Percentiles rank a stretch among this genome's conserved stretches.
phyloP scores from a whole-genome alignment of 2,888 invertebrate genomes.

The Ophion costatus region DNA sequence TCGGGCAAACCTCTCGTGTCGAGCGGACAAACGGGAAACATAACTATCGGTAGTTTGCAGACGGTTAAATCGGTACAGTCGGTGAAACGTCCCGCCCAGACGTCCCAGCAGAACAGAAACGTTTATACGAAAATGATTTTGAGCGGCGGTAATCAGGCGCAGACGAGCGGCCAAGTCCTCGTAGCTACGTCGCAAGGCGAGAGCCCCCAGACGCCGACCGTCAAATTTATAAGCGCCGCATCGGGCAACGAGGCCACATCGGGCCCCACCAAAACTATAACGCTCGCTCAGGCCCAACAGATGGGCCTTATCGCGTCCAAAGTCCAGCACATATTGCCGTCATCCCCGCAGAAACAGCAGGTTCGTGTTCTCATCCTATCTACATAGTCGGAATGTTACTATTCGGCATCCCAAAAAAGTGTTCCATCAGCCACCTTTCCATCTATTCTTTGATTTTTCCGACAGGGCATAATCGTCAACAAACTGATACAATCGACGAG shows the following conservation, averaged over 20 bases:
- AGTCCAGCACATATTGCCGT: constrained; percentile 83
- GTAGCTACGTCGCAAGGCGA: constrained; percentile 80
- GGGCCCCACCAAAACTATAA: constrained; percentile 86
- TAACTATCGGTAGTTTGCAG: constrained; percentile 78
- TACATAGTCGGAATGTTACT: background rate
- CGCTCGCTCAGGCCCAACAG: constrained; percentile 87
- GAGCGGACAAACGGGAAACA: constrained; percentile 78
- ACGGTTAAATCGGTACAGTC: constrained; percentile 78
- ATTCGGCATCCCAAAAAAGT: background rate
- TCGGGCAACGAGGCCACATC: constrained; percentile 76
- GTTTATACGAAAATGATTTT: constrained; percentile 83
- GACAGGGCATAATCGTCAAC: constrained; percentile 84
- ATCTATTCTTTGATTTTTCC: background rate
- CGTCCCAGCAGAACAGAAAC: constrained; percentile 81
- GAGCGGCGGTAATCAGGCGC: constrained; percentile 78
- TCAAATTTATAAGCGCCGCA: constrained; percentile 80
- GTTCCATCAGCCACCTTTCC: background rate
- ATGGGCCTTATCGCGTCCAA: constrained; percentile 85
- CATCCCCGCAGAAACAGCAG: constrained; percentile 78
- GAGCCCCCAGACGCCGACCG: constrained; percentile 76
- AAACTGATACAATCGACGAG: constrained; percentile 83
- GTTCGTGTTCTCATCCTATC: constrained; percentile 56
- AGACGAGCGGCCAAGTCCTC: constrained; percentile 80
- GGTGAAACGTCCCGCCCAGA: constrained; percentile 83
- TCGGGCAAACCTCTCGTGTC: constrained; percentile 77